Evolutionary conservation across 2,888 invertebrate genomes (phyloP), one percentile per base, ranked within the genome.

Genomic region (Calliphora vomitoria): DNA sequence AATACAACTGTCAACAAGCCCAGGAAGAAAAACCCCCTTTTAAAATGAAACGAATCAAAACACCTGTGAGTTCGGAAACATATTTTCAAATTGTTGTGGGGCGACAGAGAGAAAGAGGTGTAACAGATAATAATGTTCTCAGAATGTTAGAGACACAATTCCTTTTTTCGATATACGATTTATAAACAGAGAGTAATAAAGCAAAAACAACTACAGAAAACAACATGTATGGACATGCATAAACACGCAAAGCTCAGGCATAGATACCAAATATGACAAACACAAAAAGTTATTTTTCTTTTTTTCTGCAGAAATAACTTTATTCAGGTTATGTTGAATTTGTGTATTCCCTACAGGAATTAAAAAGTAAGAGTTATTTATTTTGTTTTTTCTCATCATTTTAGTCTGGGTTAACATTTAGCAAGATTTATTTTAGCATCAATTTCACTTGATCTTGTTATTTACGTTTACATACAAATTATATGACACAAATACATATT

Each of bases 201-300:
- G 5, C 18, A 47, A 55, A 69, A 58, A 47, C 20, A 79, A 58
- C 38, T 41, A 18, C 20, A 79, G 50, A 71, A 50, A 47, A 78
- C 44, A 75, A 68, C 60, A 62, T 78, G 81, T 84, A 74, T 72
- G 76, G 47, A 68, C 81, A 75, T 82, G 84, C 50, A 82, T 60
- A 38, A 55, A n/a, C 81, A 87, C 78, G 84, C 87, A 84, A 87
- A 72, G 72, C 71, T 81, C 38, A 60, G 31, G 38, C 66, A 86
- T 58, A 82, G 41, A 66, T 78, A 81, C 20, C 44, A 71, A 53
- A 64, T 66, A 72, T 50, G 18, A 68, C 10, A 69, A 50, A 55
- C 1, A 53, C 44, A 44, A 44, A 35, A 6, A 35, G 4, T 6
- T 6, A 35, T 35, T 25, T 25, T 1, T 25, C 25, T 25, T 25